These are phyloP conservation scores for Bergia puertoricense DNA, from an alignment of 92 coral and sea anemone genomes.

Conservation along the genomic window DNA sequence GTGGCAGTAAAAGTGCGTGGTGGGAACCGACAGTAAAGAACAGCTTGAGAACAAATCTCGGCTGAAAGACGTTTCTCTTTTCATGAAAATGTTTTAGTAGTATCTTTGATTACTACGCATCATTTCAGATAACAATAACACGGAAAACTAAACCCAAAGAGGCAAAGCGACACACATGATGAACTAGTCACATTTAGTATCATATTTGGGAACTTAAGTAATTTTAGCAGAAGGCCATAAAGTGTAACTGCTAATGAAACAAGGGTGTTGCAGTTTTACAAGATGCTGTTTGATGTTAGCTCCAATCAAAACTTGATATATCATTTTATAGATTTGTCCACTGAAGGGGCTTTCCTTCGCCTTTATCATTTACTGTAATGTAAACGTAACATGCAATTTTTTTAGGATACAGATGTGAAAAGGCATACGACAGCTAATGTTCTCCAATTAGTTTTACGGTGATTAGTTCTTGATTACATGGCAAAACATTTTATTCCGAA, in stretches of 20 bases:
- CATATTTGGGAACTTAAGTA: neutral
- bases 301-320: neutral
- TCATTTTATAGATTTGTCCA: too few relatives aligned
- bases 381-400: neutral
- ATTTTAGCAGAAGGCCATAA: neutral
- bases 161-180: neutral
- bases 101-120: neutral
- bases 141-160: too few relatives aligned
- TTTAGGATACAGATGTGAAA: neutral
- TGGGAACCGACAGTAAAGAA: neutral
- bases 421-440: neutral
- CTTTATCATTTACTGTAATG: neutral
- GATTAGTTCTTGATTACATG: neutral
- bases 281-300: neutral
- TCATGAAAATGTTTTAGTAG: too few relatives aligned
- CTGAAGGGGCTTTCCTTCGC: neutral
- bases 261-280: too few relatives aligned
- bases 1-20: constrained; percentile 48
- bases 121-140: too few relatives aligned
- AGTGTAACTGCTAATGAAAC: neutral
- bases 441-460: neutral
- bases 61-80: neutral
- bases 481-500: neutral
- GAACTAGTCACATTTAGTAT: neutral
- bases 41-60: neutral